These are phyloP conservation scores for Champsocephalus esox DNA, from an alignment of 2,797 vertebrate genomes.

Conservation along the genomic window DNA sequence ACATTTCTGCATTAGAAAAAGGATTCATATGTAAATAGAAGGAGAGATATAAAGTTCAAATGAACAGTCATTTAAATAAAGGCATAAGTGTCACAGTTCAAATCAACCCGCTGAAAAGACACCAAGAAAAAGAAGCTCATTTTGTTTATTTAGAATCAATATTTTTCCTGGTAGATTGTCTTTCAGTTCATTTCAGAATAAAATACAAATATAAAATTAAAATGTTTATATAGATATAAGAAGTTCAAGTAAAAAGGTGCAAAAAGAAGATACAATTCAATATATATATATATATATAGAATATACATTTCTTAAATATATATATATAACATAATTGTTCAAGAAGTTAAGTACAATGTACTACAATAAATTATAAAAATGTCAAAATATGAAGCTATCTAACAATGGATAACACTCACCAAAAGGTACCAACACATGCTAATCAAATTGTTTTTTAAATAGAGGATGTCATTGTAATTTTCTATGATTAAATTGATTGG, in stretches of 20 bases:
- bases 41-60: constrained; percentile 16
- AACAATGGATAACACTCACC: not conserved
- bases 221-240: no score
- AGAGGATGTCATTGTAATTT: not conserved
- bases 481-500: not conserved
- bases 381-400: no score
- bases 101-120: constrained; percentile 15
- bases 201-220: no score
- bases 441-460: not conserved
- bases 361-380: no score
- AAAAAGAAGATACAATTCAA: not conserved
- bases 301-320: no score
- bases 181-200: no score
- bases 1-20: constrained; percentile 9
- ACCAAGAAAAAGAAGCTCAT: not conserved
- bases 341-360: no score
- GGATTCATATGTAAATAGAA: constrained; percentile 28
- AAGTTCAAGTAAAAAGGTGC: no score
- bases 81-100: constrained; percentile 19
- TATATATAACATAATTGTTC: no score
- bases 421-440: not conserved
- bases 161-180: no score
- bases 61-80: constrained; percentile 17
- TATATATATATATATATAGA: no score
- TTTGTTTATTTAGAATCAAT: no score